Percentiles rank a stretch among this genome's conserved stretches.
These are phyloP conservation scores for Propsilocerus akamusi DNA, from an alignment of 1,140 invertebrate genomes.

Conservation along the genomic window DNA sequence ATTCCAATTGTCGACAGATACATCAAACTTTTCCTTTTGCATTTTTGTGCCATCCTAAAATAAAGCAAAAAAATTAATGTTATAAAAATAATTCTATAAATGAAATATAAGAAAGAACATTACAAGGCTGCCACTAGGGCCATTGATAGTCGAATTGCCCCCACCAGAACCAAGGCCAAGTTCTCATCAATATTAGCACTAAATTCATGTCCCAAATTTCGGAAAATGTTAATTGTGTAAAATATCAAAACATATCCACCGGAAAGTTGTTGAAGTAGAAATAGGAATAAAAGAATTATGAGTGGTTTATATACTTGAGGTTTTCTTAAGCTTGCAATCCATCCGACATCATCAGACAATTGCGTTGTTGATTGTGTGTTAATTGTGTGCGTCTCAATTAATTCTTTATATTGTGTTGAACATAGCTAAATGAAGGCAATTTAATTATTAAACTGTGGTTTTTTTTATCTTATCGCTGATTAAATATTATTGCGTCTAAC, in stretches of 20 bases:
- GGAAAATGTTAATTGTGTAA: constrained; percentile 39
- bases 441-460: not conserved
- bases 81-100: no score
- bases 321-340: not conserved
- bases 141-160: constrained; percentile 29
- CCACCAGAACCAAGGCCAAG: constrained; percentile 28
- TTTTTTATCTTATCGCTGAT: not conserved
- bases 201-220: constrained; percentile 25
- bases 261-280: constrained; percentile 35
- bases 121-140: constrained; percentile 25
- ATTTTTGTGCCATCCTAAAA: constrained; percentile 26
- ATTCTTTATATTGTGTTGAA: not conserved
- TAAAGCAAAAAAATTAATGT: no score
- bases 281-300: constrained; percentile 26
- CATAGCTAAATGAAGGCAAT: not conserved
- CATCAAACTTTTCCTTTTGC: constrained; percentile 28
- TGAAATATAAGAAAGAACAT: no score
- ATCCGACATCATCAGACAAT: no score
- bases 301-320: constrained; percentile 28
- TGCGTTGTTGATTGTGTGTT: not conserved
- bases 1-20: constrained; percentile 33
- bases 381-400: not conserved
- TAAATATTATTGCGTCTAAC: constrained; percentile 4
- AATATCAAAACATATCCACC: constrained; percentile 46
- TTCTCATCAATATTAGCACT: constrained; percentile 25